Percentiles rank a stretch among this genome's conserved stretches.
Conservation (phyloP, 1,140 invertebrate species). For the Nebria ingens region DNA sequence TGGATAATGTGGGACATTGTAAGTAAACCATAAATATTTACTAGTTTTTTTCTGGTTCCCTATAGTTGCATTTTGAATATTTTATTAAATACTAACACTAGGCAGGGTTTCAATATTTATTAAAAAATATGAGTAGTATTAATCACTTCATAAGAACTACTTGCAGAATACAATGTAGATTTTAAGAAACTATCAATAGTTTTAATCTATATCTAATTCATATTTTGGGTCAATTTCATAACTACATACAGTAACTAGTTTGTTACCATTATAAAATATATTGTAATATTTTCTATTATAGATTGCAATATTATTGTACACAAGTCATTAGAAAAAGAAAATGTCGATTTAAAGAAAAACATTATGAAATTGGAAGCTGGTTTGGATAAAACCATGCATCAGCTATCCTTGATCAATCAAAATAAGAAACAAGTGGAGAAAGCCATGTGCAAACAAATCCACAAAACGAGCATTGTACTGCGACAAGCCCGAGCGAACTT, state of each 20-base stretch:
- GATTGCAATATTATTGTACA: not conserved
- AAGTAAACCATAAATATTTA: not conserved
- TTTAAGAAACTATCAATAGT: too few species aligned
- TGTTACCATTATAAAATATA: too few species aligned
- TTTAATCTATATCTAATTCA: too few species aligned
- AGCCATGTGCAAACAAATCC: slow-evolving; percentile 50
- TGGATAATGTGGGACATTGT: slow-evolving; percentile 9
- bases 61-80: too few species aligned
- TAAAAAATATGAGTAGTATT: too few species aligned
- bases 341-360: slow-evolving; percentile 42
- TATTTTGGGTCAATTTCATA: too few species aligned
- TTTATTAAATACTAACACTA: too few species aligned
- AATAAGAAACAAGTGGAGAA: slow-evolving; percentile 46
- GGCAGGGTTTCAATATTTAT: too few species aligned
- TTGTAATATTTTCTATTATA: slow-evolving; percentile 15
- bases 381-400: slow-evolving; percentile 44
- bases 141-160: too few species aligned
- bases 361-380: slow-evolving; percentile 43
- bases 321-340: slow-evolving; percentile 38
- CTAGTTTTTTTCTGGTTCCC: slow-evolving; percentile 3
- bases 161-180: too few species aligned
- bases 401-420: slow-evolving; percentile 45
- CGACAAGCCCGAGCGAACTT: slow-evolving; percentile 46
- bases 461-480: slow-evolving; percentile 51
- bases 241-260: too few species aligned